These are phyloP conservation scores for Peromyscus attwateri DNA, from an alignment of 2,797 vertebrate genomes.

Conservation along the genomic window DNA sequence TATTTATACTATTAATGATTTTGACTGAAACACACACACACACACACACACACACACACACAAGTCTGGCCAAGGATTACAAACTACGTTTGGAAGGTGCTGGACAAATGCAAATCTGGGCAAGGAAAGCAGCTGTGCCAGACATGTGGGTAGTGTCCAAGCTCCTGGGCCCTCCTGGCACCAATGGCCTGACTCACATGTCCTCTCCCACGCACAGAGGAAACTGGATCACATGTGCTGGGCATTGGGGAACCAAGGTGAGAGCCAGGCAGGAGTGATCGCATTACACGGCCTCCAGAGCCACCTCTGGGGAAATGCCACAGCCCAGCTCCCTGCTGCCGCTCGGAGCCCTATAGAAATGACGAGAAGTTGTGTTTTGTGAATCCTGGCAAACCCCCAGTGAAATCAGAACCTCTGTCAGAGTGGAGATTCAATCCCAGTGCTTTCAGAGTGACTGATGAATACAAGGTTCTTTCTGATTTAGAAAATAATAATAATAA, in stretches of 20 bases:
- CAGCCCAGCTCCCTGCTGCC: background rate
- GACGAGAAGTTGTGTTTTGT: background rate
- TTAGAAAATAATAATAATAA: background rate
- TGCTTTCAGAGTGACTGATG: background rate
- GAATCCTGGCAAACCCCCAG: conserved; percentile 1
- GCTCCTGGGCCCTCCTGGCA: background rate
- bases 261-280: background rate
- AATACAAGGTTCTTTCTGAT: background rate
- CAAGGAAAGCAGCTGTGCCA: background rate
- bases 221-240: background rate
- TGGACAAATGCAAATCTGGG: background rate
- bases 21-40: no score
- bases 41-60: background rate
- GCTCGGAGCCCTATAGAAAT: background rate
- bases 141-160: no score
- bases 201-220: background rate
- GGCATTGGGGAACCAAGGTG: background rate
- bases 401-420: conserved; percentile 23
- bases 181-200: fast-evolving
- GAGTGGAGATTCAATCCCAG: background rate
- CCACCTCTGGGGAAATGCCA: conserved; percentile 13
- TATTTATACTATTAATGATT: background rate
- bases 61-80: background rate
- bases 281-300: background rate
- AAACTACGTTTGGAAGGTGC: background rate